Conservation (phyloP, 2,797 vertebrate species). For the Phataginus tetradactyla region DNA sequence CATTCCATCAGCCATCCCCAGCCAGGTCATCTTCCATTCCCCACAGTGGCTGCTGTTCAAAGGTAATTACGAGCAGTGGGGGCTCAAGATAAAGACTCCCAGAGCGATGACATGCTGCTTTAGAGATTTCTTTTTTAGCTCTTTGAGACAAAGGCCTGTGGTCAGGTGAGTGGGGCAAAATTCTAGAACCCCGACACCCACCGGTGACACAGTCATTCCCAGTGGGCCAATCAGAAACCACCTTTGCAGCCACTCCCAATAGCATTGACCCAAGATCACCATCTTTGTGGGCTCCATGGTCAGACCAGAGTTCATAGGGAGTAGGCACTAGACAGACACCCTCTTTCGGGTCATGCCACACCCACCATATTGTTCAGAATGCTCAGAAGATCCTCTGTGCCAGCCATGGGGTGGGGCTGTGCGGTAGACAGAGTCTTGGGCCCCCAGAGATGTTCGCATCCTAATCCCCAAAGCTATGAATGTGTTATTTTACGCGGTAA, state of each 20-base stretch:
- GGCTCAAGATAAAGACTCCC: neutral
- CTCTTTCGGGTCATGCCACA: neutral
- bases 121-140: neutral
- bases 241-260: neutral
- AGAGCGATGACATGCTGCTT: neutral
- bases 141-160: neutral
- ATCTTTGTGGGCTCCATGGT: neutral
- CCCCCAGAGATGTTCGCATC: neutral
- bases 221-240: neutral
- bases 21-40: neutral
- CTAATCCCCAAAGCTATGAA: neutral
- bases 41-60: neutral
- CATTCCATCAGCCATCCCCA: neutral
- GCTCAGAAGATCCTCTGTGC: neutral
- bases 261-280: neutral
- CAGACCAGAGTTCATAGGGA: neutral
- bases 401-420: accelerated
- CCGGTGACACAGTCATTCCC: neutral
- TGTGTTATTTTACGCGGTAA: neutral
- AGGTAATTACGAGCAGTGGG: neutral
- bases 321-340: neutral
- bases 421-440: neutral
- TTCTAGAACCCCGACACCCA: neutral
- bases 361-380: neutral
- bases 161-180: neutral